Conservation (phyloP, 1,140 invertebrate species). For the Akabosia matsudoensis region DNA sequence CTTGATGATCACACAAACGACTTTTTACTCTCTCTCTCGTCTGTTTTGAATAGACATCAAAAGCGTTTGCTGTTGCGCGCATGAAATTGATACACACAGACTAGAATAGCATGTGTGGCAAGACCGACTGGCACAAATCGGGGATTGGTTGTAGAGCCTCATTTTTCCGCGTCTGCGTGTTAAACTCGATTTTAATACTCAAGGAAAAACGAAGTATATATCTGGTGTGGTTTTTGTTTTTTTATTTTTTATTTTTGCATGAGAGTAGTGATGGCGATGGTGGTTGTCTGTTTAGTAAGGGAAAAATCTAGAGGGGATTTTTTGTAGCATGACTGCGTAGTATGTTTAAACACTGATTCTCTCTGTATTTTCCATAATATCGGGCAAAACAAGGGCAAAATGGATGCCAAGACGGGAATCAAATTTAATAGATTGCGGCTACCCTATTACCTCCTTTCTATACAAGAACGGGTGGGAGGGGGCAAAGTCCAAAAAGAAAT, state of each 20-base stretch:
- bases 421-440: no score
- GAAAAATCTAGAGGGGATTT: no score
- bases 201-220: neutral
- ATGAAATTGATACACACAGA: neutral
- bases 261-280: no score
- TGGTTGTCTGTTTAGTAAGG: no score
- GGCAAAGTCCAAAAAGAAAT: slow-evolving; percentile 4
- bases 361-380: neutral
- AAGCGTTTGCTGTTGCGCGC: no score
- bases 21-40: no score
- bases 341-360: neutral
- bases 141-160: neutral
- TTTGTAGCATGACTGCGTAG: neutral
- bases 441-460: neutral
- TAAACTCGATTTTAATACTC: neutral
- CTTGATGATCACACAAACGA: no score
- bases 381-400: slow-evolving; percentile 17
- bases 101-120: no score
- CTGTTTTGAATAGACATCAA: no score
- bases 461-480: neutral
- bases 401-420: slow-evolving; percentile 3
- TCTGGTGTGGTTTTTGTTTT: no score
- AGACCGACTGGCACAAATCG: no score
- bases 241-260: slow-evolving; percentile 9
- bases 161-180: slow-evolving; percentile 7